phyloP scores from a whole-genome alignment of 2,797 vertebrate genomes.

The Champsocephalus gunnari region DNA sequence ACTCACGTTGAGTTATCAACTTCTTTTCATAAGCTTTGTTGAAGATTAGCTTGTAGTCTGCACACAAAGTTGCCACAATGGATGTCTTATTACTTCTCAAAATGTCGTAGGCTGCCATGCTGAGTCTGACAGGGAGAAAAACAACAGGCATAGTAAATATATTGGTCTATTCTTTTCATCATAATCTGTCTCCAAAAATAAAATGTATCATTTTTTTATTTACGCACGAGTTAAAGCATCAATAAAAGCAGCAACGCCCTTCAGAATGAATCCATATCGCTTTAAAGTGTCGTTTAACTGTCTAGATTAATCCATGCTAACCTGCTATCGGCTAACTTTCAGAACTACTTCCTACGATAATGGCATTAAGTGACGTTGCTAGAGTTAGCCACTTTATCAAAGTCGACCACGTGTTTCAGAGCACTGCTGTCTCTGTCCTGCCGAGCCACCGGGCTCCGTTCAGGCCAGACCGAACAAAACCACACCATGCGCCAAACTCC shows the following conservation, averaged over 20 bases:
- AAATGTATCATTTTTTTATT: neutral
- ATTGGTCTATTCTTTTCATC: neutral
- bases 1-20: too few relatives aligned
- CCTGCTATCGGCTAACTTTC: neutral
- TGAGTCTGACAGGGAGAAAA: constrained; percentile 20
- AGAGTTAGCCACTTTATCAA: too few relatives aligned
- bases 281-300: neutral
- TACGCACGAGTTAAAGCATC: too few relatives aligned
- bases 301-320: neutral
- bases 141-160: neutral
- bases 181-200: neutral
- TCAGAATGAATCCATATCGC: neutral
- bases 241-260: neutral
- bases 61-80: constrained; percentile 30
- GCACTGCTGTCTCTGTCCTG: constrained; percentile 16
- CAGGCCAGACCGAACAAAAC: constrained; percentile 48
- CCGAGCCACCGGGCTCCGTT: constrained; percentile 27
- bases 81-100: constrained; percentile 56
- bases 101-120: constrained; percentile 49
- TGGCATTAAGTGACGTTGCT: neutral
- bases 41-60: constrained; percentile 55
- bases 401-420: too few relatives aligned
- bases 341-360: neutral
- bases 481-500: too few relatives aligned
- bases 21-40: neutral